A percentile compares a stretch with the other conserved stretches of the same genome.
These are phyloP conservation scores for Scaptomyza parva DNA, from an alignment of 2,888 invertebrate species.

Conservation along the genomic window DNA sequence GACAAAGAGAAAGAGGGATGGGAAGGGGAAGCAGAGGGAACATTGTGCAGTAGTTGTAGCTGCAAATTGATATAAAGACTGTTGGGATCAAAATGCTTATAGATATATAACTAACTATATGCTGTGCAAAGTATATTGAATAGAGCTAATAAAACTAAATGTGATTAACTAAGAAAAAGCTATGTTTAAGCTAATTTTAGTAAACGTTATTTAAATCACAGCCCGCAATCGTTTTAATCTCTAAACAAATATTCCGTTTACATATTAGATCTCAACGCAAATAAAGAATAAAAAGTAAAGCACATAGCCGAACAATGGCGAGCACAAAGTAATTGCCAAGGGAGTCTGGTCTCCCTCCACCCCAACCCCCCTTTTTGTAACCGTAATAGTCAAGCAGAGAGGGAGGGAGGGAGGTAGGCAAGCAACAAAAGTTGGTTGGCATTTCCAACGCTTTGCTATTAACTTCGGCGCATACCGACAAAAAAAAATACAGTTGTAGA, in stretches of 20 bases:
- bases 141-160: slow-evolving; percentile 3
- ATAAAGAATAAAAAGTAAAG: slow-evolving; percentile 15
- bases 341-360: slow-evolving; percentile 6
- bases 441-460: slow-evolving; percentile 66
- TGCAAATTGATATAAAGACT: slow-evolving; percentile 35
- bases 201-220: background rate
- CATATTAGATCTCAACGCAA: slow-evolving; percentile 37
- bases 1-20: background rate
- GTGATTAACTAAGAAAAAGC: background rate
- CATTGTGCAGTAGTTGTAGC: slow-evolving; percentile 23
- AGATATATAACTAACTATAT: slow-evolving; percentile 4
- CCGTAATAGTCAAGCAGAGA: background rate
- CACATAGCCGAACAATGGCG: slow-evolving; percentile 56
- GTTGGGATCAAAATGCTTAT: slow-evolving; percentile 13
- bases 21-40: background rate
- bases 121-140: background rate
- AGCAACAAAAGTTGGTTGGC: slow-evolving; percentile 57
- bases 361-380: background rate
- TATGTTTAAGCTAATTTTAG: too few species aligned
- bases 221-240: background rate
- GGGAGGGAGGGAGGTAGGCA: too few species aligned
- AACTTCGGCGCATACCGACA: slow-evolving; percentile 74
- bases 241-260: background rate
- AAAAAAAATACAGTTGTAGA: slow-evolving; percentile 45
- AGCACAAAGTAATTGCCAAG: slow-evolving; percentile 67